A percentile compares a stretch with the other conserved stretches of the same genome.
Conservation (phyloP, 2,113 vertebrate species). For the Austrofundulus limnaeus region DNA sequence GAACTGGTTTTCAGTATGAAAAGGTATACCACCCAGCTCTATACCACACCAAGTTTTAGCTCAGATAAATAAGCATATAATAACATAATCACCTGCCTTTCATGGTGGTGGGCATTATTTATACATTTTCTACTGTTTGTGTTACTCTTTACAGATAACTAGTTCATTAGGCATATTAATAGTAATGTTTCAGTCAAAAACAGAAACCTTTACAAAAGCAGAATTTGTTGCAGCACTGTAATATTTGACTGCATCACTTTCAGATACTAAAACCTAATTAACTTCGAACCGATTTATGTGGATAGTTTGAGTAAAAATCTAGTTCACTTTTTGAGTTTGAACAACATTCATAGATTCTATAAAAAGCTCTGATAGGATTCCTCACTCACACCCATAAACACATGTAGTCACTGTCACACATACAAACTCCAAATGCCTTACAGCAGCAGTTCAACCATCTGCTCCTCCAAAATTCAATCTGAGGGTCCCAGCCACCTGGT, state of each 20-base stretch:
- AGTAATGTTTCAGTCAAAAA: slow-evolving; percentile 1
- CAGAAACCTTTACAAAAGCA: not conserved
- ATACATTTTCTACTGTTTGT: no score
- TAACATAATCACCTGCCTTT: no score
- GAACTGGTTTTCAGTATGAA: no score
- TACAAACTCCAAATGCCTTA: slow-evolving; percentile 44
- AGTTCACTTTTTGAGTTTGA: not conserved
- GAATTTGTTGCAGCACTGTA: not conserved
- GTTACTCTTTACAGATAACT: no score
- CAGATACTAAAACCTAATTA: not conserved
- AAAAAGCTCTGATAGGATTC: slow-evolving; percentile 8
- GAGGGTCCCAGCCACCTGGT: slow-evolving; percentile 51
- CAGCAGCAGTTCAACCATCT: slow-evolving; percentile 72
- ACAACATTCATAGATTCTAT: slow-evolving; percentile 4
- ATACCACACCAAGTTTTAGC: no score
- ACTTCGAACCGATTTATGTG: no score
- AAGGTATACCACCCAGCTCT: no score
- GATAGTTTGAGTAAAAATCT: not conserved
- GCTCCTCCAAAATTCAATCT: slow-evolving; percentile 72
- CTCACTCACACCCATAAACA: slow-evolving; percentile 15
- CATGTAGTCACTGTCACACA: slow-evolving; percentile 25
- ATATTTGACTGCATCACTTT: not conserved
- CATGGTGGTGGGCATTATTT: no score
- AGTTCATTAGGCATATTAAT: no score
- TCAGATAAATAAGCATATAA: no score